Evolutionary conservation across 1,140 invertebrate genomes (phyloP).

Genomic region (Lysiphlebus fabarum): DNA sequence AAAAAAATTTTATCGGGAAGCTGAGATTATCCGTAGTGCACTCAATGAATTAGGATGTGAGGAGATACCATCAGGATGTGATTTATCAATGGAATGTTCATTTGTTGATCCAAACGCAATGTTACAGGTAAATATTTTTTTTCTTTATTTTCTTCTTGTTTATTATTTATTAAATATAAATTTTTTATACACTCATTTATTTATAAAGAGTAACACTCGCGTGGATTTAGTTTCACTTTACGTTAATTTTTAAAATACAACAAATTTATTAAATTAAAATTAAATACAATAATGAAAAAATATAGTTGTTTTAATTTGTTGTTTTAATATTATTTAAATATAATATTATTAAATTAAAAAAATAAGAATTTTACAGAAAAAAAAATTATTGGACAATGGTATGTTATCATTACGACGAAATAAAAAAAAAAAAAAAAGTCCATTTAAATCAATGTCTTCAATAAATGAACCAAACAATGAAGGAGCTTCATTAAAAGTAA

Average conservation of each 20-base stretch:
- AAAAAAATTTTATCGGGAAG: constrained; percentile 74
- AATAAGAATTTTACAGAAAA: constrained; percentile 44
- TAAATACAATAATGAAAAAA: too few relatives aligned
- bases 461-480: constrained; percentile 49
- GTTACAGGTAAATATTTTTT: constrained; percentile 36
- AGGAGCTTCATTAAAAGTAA: constrained; percentile 41
- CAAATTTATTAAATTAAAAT: too few relatives aligned
- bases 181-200: too few relatives aligned
- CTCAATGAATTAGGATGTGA: constrained; percentile 81
- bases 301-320: too few relatives aligned
- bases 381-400: constrained; percentile 45
- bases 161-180: too few relatives aligned
- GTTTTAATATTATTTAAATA: constrained; percentile 9
- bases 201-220: too few relatives aligned
- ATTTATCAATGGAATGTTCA: constrained; percentile 63
- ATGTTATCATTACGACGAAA: constrained; percentile 50
- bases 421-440: constrained; percentile 49
- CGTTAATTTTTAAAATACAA: too few relatives aligned
- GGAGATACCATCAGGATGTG: constrained; percentile 80
- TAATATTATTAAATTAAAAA: constrained; percentile 6
- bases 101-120: constrained; percentile 45
- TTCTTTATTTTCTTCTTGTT: too few relatives aligned
- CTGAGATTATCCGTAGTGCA: constrained; percentile 77
- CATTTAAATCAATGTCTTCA: constrained; percentile 50
- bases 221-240: too few relatives aligned